Evolutionary conservation across 2,113 vertebrate species (phyloP).

Genomic region (Ciconia stormi): DNA sequence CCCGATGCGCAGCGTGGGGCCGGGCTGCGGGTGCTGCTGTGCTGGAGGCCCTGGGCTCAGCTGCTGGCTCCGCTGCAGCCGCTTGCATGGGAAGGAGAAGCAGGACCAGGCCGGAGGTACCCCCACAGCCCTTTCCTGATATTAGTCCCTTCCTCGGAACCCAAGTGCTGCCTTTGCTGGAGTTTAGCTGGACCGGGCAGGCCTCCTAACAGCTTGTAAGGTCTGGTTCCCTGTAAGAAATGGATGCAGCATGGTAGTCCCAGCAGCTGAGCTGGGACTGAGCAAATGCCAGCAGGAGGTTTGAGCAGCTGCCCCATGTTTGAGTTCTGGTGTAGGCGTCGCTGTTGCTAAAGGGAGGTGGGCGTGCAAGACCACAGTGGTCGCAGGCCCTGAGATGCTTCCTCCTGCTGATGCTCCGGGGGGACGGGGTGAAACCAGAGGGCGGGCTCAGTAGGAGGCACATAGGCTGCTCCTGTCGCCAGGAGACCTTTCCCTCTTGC

Average conservation of each 20-base stretch:
- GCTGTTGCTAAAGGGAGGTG: background rate
- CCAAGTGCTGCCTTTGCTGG: background rate
- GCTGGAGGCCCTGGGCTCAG: background rate
- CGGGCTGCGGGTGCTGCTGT: background rate
- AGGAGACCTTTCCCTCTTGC: background rate
- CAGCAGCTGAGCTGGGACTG: background rate
- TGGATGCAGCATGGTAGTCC: background rate
- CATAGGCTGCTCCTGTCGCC: background rate
- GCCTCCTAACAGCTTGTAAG: background rate
- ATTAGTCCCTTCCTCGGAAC: background rate
- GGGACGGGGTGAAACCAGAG: background rate
- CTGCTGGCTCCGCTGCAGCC: background rate
- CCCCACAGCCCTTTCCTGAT: background rate
- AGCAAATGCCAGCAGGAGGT: background rate
- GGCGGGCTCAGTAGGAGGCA: background rate
- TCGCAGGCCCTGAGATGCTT: background rate
- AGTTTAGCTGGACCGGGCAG: background rate
- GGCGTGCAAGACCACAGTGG: background rate
- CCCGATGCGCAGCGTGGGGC: fast-evolving
- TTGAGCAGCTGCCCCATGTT: background rate
- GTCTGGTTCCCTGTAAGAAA: background rate
- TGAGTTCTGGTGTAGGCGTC: background rate
- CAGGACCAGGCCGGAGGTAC: background rate
- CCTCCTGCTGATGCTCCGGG: background rate
- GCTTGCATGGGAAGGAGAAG: background rate